phyloP scores from a whole-genome alignment of 2,113 vertebrate genomes.

The Chrysochloris asiatica region DNA sequence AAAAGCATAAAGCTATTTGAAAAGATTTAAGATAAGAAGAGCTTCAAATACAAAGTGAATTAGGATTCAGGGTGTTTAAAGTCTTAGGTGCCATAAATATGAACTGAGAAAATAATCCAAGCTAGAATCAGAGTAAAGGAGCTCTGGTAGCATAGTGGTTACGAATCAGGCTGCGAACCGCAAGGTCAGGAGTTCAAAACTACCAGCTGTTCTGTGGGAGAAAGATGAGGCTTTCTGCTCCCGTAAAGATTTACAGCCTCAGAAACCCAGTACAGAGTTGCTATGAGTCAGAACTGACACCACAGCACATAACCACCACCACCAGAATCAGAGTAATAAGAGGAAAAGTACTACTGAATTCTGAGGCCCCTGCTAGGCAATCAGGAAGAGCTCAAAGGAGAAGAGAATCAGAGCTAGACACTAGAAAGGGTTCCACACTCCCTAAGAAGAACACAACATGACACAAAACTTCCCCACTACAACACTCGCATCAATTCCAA shows the following conservation, averaged over 20 bases:
- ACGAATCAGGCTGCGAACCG: too few relatives aligned
- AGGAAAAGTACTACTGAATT: conserved; percentile 11
- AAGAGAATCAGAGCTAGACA: background rate
- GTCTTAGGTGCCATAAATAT: background rate
- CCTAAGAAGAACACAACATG: background rate
- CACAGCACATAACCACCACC: too few relatives aligned
- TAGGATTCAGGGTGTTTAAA: conserved; percentile 24
- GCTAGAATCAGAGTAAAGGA: background rate
- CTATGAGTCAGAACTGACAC: too few relatives aligned
- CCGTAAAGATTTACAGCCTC: too few relatives aligned
- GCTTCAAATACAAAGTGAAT: conserved; percentile 48
- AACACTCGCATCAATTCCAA: background rate
- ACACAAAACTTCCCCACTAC: background rate
- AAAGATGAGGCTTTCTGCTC: too few relatives aligned
- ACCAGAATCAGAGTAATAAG: background rate
- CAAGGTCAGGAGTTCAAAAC: too few relatives aligned
- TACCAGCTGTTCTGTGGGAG: too few relatives aligned
- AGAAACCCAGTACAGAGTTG: too few relatives aligned
- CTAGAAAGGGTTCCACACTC: background rate
- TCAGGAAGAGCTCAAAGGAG: background rate
- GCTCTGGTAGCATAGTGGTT: too few relatives aligned
- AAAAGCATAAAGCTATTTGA: conserved; percentile 28
- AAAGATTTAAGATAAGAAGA: background rate
- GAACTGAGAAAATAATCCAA: conserved; percentile 29
- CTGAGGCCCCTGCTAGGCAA: background rate